Conservation (phyloP, 1,140 invertebrate genomes). For the Pogonus chalceus region DNA sequence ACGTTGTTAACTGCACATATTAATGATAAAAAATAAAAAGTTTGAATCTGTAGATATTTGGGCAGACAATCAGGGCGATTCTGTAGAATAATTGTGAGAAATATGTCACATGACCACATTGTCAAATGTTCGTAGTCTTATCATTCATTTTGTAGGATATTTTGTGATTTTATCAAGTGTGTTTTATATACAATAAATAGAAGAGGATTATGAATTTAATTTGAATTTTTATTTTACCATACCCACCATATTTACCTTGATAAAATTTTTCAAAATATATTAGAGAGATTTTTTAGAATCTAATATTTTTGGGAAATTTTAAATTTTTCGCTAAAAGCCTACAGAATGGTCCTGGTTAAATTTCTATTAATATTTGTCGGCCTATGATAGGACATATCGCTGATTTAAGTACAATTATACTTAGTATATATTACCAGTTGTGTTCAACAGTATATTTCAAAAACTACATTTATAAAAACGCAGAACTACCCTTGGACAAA, state of each 20-base stretch:
- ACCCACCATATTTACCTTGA: not conserved
- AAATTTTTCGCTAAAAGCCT: not conserved
- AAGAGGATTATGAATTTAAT: not conserved
- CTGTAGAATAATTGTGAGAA: not conserved
- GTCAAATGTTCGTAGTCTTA: constrained; percentile 4
- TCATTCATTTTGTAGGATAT: constrained; percentile 6
- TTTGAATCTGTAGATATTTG: constrained; percentile 6
- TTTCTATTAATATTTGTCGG: not conserved
- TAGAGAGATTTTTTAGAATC: no score
- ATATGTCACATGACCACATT: not conserved
- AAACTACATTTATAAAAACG: not conserved
- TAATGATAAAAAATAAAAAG: not conserved
- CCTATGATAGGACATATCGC: constrained; percentile 6
- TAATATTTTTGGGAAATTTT: no score
- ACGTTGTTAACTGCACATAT: constrained; percentile 1
- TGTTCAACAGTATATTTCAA: not conserved
- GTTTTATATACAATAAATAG: constrained; percentile 8
- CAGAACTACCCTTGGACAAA: not conserved
- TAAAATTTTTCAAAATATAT: no score
- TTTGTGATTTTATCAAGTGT: not conserved
- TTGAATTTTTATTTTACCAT: not conserved
- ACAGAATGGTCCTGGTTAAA: constrained; percentile 3
- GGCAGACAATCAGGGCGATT: constrained; percentile 6
- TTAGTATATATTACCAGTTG: constrained; percentile 1
- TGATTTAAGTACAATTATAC: constrained; percentile 6